These are phyloP conservation scores for Oceanites oceanicus DNA, from an alignment of 2,113 vertebrate species.

Conservation along the genomic window DNA sequence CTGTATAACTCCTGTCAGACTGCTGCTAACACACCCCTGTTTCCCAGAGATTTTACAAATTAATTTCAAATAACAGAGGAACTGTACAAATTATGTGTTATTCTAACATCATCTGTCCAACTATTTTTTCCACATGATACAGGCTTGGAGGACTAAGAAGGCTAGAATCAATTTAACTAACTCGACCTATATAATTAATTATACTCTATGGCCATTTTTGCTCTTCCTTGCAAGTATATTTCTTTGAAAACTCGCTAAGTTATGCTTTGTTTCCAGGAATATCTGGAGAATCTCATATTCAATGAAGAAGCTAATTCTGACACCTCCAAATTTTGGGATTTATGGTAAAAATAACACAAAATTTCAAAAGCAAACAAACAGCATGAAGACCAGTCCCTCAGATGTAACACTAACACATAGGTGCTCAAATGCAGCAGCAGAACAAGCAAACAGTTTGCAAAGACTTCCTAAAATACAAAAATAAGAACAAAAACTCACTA, in stretches of 20 bases:
- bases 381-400: not conserved
- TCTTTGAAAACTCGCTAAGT: not conserved
- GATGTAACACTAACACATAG: not conserved
- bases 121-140: not conserved
- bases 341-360: not conserved
- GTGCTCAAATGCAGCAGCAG: not conserved
- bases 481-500: not conserved
- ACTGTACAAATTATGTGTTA: not conserved
- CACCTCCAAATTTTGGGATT: not conserved
- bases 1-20: not conserved
- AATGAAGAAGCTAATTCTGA: not conserved
- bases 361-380: not conserved
- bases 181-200: not conserved
- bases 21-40: not conserved
- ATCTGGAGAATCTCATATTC: not conserved
- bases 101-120: not conserved
- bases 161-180: conserved; percentile 1
- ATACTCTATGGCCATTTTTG: not conserved
- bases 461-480: not conserved
- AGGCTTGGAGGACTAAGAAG: not conserved
- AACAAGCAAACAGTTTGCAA: not conserved
- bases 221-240: not conserved
- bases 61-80: not conserved
- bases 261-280: not conserved
- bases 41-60: conserved; percentile 33